Percentiles rank a stretch among this genome's conserved stretches.
These are phyloP conservation scores for Meriones unguiculatus DNA, from an alignment of 2,113 vertebrate species.

Conservation along the genomic window DNA sequence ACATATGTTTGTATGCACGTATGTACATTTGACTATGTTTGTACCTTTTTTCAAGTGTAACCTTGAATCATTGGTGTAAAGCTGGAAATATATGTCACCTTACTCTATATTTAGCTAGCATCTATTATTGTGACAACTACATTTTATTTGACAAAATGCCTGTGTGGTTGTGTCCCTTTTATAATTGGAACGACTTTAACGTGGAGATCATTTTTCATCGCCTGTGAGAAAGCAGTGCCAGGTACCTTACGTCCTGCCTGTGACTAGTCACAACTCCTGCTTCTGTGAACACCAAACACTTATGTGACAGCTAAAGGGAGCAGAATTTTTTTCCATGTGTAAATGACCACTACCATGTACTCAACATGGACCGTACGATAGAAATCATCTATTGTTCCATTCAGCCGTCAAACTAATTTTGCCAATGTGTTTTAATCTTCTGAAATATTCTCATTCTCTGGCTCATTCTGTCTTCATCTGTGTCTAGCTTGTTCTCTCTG, in stretches of 20 bases:
- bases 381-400: neutral
- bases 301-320: neutral
- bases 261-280: neutral
- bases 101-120: neutral
- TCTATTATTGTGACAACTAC: neutral
- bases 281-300: neutral
- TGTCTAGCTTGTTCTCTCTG: no score
- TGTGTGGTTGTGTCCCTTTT: neutral
- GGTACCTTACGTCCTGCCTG: neutral
- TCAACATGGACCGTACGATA: neutral
- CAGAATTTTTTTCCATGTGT: neutral
- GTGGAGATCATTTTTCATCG: neutral
- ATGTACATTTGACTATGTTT: neutral
- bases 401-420: no score
- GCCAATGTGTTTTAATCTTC: no score
- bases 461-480: no score
- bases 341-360: neutral
- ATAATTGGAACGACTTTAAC: neutral
- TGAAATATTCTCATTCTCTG: no score
- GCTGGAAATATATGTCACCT: neutral
- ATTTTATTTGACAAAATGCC: constrained; percentile 26
- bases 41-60: neutral
- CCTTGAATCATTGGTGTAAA: neutral
- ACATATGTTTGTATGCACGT: neutral
- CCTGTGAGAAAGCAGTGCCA: neutral